A percentile compares a stretch with the other conserved stretches of the same genome.
Evolutionary conservation across 2,797 vertebrate genomes (phyloP).

Genomic region (Neosalanx taihuensis): DNA sequence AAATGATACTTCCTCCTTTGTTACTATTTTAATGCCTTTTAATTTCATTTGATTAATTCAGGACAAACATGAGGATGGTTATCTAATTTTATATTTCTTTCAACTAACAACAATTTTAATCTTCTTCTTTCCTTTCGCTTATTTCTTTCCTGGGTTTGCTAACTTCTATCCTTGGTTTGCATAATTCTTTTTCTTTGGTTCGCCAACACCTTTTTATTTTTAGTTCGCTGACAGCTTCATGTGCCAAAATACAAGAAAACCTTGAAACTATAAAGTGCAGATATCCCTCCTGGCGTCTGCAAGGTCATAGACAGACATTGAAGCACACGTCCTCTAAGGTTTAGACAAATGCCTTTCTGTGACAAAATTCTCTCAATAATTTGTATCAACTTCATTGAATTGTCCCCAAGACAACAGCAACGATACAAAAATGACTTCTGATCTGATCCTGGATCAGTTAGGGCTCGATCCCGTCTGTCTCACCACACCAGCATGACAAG

Average conservation of each 20-base stretch:
- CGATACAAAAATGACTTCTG: conserved; percentile 13
- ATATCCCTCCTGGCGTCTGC: conserved; percentile 19
- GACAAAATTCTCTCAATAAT: conserved; percentile 34
- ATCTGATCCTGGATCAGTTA: conserved; percentile 43
- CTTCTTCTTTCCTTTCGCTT: conserved; percentile 43
- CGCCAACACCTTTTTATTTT: conserved; percentile 17
- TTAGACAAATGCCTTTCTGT: conserved; percentile 27
- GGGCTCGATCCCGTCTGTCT: conserved; percentile 1
- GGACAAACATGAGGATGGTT: conserved; percentile 29
- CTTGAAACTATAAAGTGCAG: conserved; percentile 40
- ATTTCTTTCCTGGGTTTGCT: conserved; percentile 52
- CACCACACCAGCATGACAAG: neutral
- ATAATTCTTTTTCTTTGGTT: conserved; percentile 43
- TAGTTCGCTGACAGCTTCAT: conserved; percentile 11
- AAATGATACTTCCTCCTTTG: conserved; percentile 19
- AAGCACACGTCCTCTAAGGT: neutral
- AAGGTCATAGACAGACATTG: conserved; percentile 1
- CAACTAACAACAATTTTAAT: conserved; percentile 34
- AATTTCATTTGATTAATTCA: conserved; percentile 21
- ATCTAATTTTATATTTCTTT: conserved; percentile 42
- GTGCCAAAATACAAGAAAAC: conserved; percentile 37
- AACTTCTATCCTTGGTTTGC: conserved; percentile 42
- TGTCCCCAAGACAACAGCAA: conserved; percentile 9
- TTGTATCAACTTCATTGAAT: neutral
- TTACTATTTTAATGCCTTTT: conserved; percentile 44